Evolutionary conservation across 2,888 invertebrate genomes (phyloP), one percentile per base, ranked within the genome.

Genomic region (Theodoxus fluviatilis): DNA sequence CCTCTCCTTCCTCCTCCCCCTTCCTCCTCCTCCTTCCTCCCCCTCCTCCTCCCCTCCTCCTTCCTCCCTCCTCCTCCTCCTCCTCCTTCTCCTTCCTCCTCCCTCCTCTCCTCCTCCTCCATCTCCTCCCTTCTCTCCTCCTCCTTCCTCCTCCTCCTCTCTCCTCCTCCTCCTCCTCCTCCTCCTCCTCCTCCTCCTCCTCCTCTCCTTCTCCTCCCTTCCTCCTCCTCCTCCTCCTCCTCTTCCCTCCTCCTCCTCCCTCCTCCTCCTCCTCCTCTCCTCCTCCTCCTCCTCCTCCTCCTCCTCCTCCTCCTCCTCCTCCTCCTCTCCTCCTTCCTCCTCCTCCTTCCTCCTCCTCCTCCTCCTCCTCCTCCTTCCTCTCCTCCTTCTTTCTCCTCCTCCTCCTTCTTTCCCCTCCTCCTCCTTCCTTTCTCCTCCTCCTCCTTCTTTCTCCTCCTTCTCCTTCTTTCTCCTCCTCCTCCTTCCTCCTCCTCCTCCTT

Each of bases 171-270:
- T 40, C 38, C 64, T 64, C 37, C 38, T 57, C 22, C 67, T 67
- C 55, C n/a, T n/a, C n/a, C n/a, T 67, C 67, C 25, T 35, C 57
- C 37, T 67, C 55, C 57, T 28, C 38, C 67, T 57, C 37, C 57
- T 57, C 57, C 57, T 67, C 67, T 67, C 67, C 57, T 57, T 67
- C 52, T 55, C 67, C 57, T 7, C 28, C 55, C 57, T 38, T 55
- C 55, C 57, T 9, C 57, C 67, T 33, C 1, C 57, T 35, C 31
- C 52, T 67, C 67, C 33, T 35, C 38, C 35, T 67, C 2, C 57
- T 22, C 22, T 57, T 35, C 67, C 37, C 37, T 37, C 67, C 6
- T 57, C 37, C 55, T 37, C 52, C 28, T 57, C 37, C 3, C 35
- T 40, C 37, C 25, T 52, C 55, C 55, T 35, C 52, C 49, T 52